Base-by-base conservation (phyloP, 2,888 invertebrate species). In the Pollenia amentaria region DNA sequence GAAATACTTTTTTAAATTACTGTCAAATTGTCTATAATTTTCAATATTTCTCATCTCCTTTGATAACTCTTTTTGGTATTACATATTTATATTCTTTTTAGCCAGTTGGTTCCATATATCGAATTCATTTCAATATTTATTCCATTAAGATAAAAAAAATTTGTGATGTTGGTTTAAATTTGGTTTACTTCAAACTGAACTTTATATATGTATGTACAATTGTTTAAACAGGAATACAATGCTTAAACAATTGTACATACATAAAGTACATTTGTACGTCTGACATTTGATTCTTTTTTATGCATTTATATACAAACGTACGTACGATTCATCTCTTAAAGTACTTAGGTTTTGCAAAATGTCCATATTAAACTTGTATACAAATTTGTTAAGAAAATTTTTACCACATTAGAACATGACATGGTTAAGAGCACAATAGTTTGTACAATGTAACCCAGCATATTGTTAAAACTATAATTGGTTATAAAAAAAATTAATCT, bases 331-430 rank as follows among this genome's bases (percentile, higher is more conserved):
- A 29, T 29, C 12, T 44, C 64, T 18, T 42, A 18, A 21, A 60
- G 21, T 65, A 29, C 21, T 46, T 11, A 10, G 46, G 38, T 29
- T 38, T 48, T 51, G 51, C 48, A 51, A 51, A 38, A 62, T 42
- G 40, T 48, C 18, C 75, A 40, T 42, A 75, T 75, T 51, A 62
- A 75, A 62, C 40, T 51, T 64, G 7, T 75, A 64, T 51, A 51
- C 18, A 62, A 44, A 73, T 73, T 73, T 60, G 57, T 73, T 46
- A 0, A 60, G 38, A 70, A 40, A 10, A 42, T 18, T 9, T 60
- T 38, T 60, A 60, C 46, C 16, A 46, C 29, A 72, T 57, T 72
- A 55, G 18, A 9, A 72, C 72, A 72, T 55, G 70, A 72, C 21
- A 60, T 72, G 29, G 10, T 51, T 40, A 70, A 40, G 1, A 38